Evolutionary conservation across 2,888 invertebrate species (phyloP), one percentile per base, ranked within the genome.

Genomic region (Auanema sp.): DNA sequence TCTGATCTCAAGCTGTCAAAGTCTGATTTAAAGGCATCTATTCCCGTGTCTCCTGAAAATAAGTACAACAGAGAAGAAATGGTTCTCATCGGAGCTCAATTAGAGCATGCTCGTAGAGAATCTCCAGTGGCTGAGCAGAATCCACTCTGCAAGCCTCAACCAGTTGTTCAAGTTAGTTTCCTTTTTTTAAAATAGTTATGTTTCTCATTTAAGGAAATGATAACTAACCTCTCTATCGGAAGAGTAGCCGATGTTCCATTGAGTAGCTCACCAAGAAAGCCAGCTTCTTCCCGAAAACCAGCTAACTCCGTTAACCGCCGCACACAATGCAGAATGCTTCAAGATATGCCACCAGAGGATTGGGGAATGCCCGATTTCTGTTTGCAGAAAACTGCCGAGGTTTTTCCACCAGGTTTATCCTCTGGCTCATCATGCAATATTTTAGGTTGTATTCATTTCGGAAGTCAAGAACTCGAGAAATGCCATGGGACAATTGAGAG

Each of bases 391-490:
- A 86, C 85, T 12, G 86, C 84, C 10, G 84, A 84, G 78, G 85
- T 63, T 25, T n/a, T n/a, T n/a, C n/a, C n/a, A n/a, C n/a, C n/a
- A n/a, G n/a, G n/a, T n/a, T n/a, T n/a, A n/a, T n/a, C n/a, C n/a
- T n/a, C n/a, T n/a, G n/a, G n/a, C n/a, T n/a, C n/a, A n/a, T n/a
- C n/a, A n/a, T 18, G 21, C 16, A n/a, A 43, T 12, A 12, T 8
- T 70, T 60, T 33, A 86, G 85, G 90, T 94, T 12, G 91, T 94
- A 12, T 88, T 86, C 72, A 90, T 96, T 53, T 85, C 89, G 56
- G 89, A 91, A 79, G 88, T 88, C 84, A 87, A 89, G 18, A 91
- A 93, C 83, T 87, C 89, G 12, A 88, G 92, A 64, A 88, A 88
- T 59, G 89, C 90, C 50, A 89, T 92, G 56, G 95, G 95, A 1